Conservation (phyloP, 2,113 vertebrate genomes). For the Gracilinanus agilis region DNA sequence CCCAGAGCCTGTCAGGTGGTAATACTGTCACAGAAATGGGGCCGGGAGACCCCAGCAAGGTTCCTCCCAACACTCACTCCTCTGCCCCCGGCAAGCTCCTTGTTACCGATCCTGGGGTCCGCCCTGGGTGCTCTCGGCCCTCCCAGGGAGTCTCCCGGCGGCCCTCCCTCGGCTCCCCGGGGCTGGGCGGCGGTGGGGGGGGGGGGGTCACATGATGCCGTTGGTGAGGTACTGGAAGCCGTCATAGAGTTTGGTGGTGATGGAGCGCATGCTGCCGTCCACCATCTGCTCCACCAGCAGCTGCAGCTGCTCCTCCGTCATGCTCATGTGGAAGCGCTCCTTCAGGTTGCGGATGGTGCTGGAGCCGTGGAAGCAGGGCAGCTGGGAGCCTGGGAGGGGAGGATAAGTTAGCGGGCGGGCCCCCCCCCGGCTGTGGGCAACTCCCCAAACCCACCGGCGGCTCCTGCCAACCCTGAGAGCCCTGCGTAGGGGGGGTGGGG, state of each 20-base stretch:
- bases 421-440: too few species aligned
- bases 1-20: slow-evolving; percentile 47
- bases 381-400: slow-evolving; percentile 89
- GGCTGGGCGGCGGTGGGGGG: neutral
- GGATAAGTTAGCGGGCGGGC: too few species aligned
- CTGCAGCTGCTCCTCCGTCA: slow-evolving; percentile 98
- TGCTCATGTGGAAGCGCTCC: slow-evolving; percentile 97
- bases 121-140: slow-evolving; percentile 13
- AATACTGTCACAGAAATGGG: slow-evolving; percentile 59
- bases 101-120: slow-evolving; percentile 59
- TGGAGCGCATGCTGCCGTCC: slow-evolving; percentile 93
- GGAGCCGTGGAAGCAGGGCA: slow-evolving; percentile 96
- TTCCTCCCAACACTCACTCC: slow-evolving; percentile 26
- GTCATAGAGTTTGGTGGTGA: slow-evolving; percentile 97
- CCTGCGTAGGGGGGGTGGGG: neutral
- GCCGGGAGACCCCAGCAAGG: neutral
- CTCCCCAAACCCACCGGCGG: too few species aligned
- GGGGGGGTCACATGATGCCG: slow-evolving; percentile 93
- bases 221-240: slow-evolving; percentile 99
- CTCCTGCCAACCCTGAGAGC: too few species aligned
- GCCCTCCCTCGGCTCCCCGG: neutral
- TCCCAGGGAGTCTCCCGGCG: slow-evolving; percentile 12
- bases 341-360: slow-evolving; percentile 96
- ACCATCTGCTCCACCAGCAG: slow-evolving; percentile 95
- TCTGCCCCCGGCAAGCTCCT: slow-evolving; percentile 35